phyloP scores from a whole-genome alignment of 1,140 invertebrate genomes.

The Bradynema listronoti region DNA sequence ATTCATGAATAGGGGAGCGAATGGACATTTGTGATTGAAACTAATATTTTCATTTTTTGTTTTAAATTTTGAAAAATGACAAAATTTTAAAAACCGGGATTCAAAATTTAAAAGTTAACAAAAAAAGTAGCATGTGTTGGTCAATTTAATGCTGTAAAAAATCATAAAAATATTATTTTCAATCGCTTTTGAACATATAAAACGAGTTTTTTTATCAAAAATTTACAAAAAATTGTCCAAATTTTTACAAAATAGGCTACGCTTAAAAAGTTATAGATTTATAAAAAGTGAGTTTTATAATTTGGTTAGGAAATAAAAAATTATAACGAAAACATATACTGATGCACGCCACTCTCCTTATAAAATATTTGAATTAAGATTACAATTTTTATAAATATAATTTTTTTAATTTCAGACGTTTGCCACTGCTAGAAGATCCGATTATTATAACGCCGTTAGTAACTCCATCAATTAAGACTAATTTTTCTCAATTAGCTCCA shows the following conservation, averaged over 20 bases:
- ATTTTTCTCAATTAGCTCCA: too few relatives aligned
- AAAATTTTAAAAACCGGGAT: not conserved
- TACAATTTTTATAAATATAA: too few relatives aligned
- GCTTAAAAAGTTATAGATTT: not conserved
- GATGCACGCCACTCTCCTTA: not conserved
- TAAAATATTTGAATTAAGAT: not conserved
- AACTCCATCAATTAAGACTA: slow-evolving; percentile 10
- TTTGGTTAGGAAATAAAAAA: not conserved
- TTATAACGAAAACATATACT: not conserved
- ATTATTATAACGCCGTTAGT: not conserved
- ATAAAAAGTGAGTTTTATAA: not conserved
- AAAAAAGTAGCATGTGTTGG: not conserved
- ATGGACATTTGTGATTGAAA: too few relatives aligned
- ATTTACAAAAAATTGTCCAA: too few relatives aligned
- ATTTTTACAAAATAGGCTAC: not conserved
- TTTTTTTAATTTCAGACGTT: not conserved
- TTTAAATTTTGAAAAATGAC: too few relatives aligned
- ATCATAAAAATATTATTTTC: too few relatives aligned
- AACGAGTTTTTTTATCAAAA: too few relatives aligned
- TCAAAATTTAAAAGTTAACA: not conserved
- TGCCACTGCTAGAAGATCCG: not conserved
- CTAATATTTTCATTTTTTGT: too few relatives aligned
- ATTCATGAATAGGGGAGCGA: not conserved
- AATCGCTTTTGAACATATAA: too few relatives aligned
- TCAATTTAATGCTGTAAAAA: too few relatives aligned